These are phyloP conservation scores for Casuarius casuarius DNA, from an alignment of 2,113 vertebrate genomes.

Conservation along the genomic window DNA sequence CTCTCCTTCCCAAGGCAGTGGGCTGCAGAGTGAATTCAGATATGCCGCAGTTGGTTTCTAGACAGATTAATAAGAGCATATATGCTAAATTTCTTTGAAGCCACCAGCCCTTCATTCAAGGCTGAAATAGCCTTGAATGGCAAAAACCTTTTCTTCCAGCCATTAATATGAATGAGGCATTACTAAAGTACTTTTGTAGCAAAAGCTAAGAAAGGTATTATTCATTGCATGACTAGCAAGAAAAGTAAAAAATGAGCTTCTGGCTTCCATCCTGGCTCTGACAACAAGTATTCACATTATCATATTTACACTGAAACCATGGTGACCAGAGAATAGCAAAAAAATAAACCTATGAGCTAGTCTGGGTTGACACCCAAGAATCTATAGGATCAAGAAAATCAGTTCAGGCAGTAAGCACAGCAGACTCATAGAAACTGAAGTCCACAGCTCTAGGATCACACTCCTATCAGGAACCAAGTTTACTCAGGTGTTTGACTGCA, in stretches of 20 bases:
- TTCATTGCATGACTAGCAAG: background rate
- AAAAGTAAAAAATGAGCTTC: background rate
- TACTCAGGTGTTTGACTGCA: background rate
- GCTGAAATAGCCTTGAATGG: background rate
- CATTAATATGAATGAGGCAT: background rate
- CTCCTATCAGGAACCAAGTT: background rate
- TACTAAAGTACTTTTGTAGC: background rate
- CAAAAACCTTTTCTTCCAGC: background rate
- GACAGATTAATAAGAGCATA: background rate
- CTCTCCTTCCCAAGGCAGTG: conserved; percentile 90
- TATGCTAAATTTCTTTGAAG: background rate
- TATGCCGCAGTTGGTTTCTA: conserved; percentile 85
- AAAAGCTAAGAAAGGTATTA: background rate
- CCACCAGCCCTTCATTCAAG: background rate
- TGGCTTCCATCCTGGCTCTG: background rate
- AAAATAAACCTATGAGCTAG: background rate
- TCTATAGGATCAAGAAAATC: background rate
- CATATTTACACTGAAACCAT: background rate
- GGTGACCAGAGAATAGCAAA: rapidly evolving
- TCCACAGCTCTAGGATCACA: background rate
- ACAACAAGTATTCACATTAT: background rate
- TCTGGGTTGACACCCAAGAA: background rate
- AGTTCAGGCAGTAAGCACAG: background rate
- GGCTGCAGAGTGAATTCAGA: conserved; percentile 73
- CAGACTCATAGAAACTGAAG: rapidly evolving